Evolutionary conservation across 2,797 vertebrate genomes (phyloP).

Genomic region (Falco columbarius): DNA sequence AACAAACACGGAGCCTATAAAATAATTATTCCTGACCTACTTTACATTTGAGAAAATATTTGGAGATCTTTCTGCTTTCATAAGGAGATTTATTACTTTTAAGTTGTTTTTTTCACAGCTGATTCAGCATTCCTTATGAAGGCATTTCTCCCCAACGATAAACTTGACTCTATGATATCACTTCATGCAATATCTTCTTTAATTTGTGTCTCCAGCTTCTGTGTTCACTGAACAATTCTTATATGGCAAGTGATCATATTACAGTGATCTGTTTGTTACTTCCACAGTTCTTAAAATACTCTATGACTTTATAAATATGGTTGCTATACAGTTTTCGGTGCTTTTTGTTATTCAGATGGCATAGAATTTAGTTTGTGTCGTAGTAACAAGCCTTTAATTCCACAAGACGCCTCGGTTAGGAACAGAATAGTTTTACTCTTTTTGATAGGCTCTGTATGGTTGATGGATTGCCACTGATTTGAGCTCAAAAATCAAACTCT

Average conservation of each 20-base stretch:
- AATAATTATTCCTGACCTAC: not conserved
- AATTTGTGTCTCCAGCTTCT: not conserved
- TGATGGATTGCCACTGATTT: constrained; percentile 30
- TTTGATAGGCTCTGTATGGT: not conserved
- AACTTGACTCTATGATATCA: not conserved
- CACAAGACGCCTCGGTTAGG: not conserved
- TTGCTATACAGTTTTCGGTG: not conserved
- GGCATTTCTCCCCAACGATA: not conserved
- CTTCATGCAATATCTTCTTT: not conserved
- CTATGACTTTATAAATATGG: not conserved
- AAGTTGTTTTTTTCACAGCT: rapidly evolving
- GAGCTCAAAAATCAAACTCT: not conserved
- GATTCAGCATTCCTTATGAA: not conserved
- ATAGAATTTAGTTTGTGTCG: not conserved
- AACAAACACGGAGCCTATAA: not conserved
- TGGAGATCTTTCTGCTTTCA: not conserved
- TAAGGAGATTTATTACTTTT: not conserved
- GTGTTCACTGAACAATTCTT: not conserved
- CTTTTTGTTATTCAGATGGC: not conserved
- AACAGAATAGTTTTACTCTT: not conserved
- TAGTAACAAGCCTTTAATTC: not conserved
- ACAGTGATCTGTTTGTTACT: not conserved
- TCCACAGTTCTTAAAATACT: not conserved
- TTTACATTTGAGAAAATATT: not conserved
- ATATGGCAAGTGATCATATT: not conserved